Evolutionary conservation across 2,888 invertebrate species (phyloP).

Genomic region (Limenitis camilla): DNA sequence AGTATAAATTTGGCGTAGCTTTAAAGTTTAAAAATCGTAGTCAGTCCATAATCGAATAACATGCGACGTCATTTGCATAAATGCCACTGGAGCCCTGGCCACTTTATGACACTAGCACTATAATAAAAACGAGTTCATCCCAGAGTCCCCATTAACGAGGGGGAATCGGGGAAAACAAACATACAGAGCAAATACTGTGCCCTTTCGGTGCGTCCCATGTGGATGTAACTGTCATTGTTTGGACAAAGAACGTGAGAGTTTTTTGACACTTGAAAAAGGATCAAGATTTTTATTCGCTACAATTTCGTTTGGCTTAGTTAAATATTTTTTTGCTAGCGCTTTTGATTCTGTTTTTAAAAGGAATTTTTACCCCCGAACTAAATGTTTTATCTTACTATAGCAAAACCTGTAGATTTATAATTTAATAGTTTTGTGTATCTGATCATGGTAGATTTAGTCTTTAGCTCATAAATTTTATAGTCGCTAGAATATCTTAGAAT

Average conservation of each 20-base stretch:
- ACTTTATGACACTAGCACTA: conserved; percentile 38
- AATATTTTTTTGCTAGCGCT: conserved; percentile 10
- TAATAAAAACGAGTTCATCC: conserved; percentile 32
- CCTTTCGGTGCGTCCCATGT: conserved; percentile 41
- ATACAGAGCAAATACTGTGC: conserved; percentile 44
- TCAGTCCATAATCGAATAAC: too few species aligned
- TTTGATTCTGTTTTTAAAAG: conserved; percentile 2
- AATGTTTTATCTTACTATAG: too few species aligned
- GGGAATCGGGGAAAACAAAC: conserved; percentile 52
- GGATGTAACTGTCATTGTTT: conserved; percentile 45
- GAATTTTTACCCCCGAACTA: not conserved
- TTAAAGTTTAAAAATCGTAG: too few species aligned
- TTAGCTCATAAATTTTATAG: too few species aligned
- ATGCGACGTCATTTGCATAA: conserved; percentile 27
- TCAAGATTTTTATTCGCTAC: conserved; percentile 24
- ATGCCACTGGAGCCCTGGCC: conserved; percentile 30
- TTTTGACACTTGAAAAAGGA: conserved; percentile 29
- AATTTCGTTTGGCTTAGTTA: conserved; percentile 16
- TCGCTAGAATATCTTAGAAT: too few species aligned
- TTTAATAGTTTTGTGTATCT: not conserved
- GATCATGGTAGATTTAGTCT: too few species aligned
- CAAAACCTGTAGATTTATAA: not conserved
- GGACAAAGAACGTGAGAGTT: conserved; percentile 28
- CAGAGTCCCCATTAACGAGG: conserved; percentile 31
- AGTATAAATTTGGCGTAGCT: too few species aligned